Conservation (phyloP, 2,797 vertebrate genomes). For the Dryobates pubescens region DNA sequence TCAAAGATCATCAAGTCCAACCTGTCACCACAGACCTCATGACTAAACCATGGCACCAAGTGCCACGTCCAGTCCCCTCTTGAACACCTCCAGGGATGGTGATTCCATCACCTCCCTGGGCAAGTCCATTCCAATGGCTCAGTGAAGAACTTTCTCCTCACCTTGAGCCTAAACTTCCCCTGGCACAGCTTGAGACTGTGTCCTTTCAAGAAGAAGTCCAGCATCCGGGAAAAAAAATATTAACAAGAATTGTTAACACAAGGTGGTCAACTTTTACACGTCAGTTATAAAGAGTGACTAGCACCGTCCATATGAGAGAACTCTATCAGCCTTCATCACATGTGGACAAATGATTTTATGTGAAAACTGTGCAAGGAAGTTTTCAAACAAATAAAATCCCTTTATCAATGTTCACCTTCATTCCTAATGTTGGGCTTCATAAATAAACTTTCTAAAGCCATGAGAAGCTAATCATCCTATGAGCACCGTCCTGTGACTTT, state of each 20-base stretch:
- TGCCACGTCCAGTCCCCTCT: too few species aligned
- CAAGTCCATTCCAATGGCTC: too few species aligned
- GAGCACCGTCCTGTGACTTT: not conserved
- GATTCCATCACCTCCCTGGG: too few species aligned
- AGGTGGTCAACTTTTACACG: constrained; percentile 40
- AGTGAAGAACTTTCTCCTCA: too few species aligned
- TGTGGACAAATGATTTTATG: constrained; percentile 1
- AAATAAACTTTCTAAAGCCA: not conserved
- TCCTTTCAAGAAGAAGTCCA: not conserved
- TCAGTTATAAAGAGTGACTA: not conserved
- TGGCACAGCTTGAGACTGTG: too few species aligned
- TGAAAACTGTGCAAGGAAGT: constrained; percentile 19
- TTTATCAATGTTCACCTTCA: not conserved
- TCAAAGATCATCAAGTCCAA: too few species aligned
- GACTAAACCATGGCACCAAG: too few species aligned
- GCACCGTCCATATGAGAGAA: not conserved
- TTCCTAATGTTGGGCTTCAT: not conserved
- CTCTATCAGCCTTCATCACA: constrained; percentile 46
- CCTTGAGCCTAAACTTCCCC: too few species aligned
- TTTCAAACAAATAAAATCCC: not conserved
- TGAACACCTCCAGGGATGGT: too few species aligned
- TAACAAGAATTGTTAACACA: not conserved
- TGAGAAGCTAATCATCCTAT: not conserved
- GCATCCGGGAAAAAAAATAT: not conserved
- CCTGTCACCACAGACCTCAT: too few species aligned